These are phyloP conservation scores for Megaptera novaeangliae DNA, from an alignment of 2,113 vertebrate genomes.

Conservation along the genomic window DNA sequence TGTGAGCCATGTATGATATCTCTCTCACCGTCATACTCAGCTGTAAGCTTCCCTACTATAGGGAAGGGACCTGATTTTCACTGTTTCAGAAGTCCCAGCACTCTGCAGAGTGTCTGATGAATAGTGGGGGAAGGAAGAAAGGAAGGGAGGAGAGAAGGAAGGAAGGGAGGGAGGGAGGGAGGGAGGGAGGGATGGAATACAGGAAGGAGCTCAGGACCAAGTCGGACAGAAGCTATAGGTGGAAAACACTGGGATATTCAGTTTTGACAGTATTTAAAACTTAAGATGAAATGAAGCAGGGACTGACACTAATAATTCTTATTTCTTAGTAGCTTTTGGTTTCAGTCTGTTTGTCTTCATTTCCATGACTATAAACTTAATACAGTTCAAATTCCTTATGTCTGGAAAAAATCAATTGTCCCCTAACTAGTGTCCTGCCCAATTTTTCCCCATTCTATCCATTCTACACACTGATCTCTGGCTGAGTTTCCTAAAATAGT, in stretches of 20 bases:
- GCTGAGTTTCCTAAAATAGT: slow-evolving; percentile 20
- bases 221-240: background rate
- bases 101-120: background rate
- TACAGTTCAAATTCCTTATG: background rate
- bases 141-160: no score
- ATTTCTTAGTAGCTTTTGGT: background rate
- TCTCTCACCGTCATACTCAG: background rate
- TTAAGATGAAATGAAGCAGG: background rate
- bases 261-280: slow-evolving; percentile 13
- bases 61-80: background rate
- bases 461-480: background rate
- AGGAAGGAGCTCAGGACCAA: background rate
- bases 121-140: background rate
- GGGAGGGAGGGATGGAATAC: background rate
- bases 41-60: background rate
- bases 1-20: background rate
- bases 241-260: slow-evolving; percentile 6
- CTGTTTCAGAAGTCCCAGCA: background rate
- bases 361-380: background rate
- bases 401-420: slow-evolving; percentile 36
- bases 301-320: background rate
- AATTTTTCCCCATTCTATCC: background rate
- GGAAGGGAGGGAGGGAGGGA: background rate
- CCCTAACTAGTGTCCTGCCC: background rate
- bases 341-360: slow-evolving; percentile 21